Evolutionary conservation across 2,888 invertebrate genomes (phyloP).

Genomic region (Drosophila nr. fundita): DNA sequence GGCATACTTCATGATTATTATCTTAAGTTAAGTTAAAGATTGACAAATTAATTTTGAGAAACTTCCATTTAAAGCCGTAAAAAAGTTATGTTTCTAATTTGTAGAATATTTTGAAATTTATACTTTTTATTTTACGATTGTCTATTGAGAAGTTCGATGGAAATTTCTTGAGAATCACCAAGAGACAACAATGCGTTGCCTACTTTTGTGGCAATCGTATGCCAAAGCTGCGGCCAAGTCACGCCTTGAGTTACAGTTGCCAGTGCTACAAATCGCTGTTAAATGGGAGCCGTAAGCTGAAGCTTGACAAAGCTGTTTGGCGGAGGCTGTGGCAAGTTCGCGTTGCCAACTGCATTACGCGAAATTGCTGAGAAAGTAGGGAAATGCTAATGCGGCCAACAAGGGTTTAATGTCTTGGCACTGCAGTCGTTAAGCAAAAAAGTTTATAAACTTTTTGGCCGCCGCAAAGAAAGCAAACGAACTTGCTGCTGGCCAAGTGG

Average conservation of each 20-base stretch:
- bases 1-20: neutral
- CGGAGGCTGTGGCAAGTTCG: conserved; percentile 18
- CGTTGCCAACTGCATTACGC: conserved; percentile 69
- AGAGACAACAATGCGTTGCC: conserved; percentile 14
- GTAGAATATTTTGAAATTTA: too few relatives aligned
- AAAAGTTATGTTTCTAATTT: too few relatives aligned
- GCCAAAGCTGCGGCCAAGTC: conserved; percentile 16
- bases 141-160: neutral
- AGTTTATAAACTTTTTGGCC: conserved; percentile 60
- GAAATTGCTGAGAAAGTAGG: conserved; percentile 35
- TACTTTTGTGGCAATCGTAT: conserved; percentile 5
- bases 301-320: conserved; percentile 46
- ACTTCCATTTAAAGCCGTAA: too few relatives aligned
- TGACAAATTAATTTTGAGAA: neutral
- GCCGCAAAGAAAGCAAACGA: conserved; percentile 1
- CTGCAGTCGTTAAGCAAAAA: conserved; percentile 71
- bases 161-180: neutral
- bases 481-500: conserved; percentile 24
- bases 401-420: conserved; percentile 72
- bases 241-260: conserved; percentile 7
- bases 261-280: conserved; percentile 44
- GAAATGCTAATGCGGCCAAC: conserved; percentile 75
- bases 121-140: too few relatives aligned
- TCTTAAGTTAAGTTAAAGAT: neutral
- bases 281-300: conserved; percentile 32